Conservation (phyloP, 2,113 vertebrate genomes). For the Mesembrinibis cayennensis region DNA sequence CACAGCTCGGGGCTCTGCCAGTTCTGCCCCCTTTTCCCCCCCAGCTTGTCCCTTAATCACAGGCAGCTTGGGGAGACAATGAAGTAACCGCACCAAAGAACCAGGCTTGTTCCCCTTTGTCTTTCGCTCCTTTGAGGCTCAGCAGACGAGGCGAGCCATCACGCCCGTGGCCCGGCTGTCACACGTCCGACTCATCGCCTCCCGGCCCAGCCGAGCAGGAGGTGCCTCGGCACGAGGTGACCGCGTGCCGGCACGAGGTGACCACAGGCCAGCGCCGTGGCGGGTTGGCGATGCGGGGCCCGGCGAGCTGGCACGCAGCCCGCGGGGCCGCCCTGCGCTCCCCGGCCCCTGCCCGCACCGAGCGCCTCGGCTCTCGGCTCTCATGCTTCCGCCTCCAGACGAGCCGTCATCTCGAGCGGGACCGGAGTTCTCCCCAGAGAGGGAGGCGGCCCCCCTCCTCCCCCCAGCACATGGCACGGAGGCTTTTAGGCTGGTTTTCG, state of each 20-base stretch:
- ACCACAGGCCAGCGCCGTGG: fast-evolving
- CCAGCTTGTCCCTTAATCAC: conserved; percentile 51
- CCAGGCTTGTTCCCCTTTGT: conserved; percentile 12
- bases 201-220: neutral
- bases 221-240: neutral
- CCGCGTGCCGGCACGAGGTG: fast-evolving
- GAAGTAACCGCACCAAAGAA: conserved; percentile 60
- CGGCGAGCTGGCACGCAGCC: fast-evolving
- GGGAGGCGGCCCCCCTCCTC: neutral
- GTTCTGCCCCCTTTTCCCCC: neutral
- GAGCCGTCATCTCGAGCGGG: neutral
- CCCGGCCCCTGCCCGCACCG: fast-evolving
- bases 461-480: conserved; percentile 18
- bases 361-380: neutral
- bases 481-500: conserved; percentile 8
- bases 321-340: fast-evolving
- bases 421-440: neutral
- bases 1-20: neutral
- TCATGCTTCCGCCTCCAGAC: neutral
- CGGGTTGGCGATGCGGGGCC: neutral
- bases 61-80: conserved; percentile 68
- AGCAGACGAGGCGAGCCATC: neutral
- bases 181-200: neutral
- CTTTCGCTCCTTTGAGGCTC: neutral
- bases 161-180: fast-evolving